phyloP scores from a whole-genome alignment of 2,113 vertebrate genomes.

The Sinosuthora webbiana region DNA sequence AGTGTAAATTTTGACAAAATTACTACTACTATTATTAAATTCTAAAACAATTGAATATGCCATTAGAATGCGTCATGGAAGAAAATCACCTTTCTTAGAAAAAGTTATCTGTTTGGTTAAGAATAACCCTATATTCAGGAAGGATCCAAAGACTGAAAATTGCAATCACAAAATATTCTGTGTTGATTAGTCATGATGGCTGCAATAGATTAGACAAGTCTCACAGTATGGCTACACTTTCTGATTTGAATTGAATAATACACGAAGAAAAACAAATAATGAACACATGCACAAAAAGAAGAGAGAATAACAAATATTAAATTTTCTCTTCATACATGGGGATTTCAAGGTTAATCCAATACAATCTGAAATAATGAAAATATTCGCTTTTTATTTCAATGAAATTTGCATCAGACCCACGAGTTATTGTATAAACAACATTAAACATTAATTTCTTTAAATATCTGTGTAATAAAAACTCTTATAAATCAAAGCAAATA shows the following conservation, averaged over 20 bases:
- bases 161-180: not conserved
- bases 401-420: not conserved
- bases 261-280: not conserved
- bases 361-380: slow-evolving; percentile 20
- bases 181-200: not conserved
- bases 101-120: not conserved
- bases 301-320: not conserved
- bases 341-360: slow-evolving; percentile 11
- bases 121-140: not conserved
- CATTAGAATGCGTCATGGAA: not conserved
- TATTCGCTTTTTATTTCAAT: not conserved
- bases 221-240: not conserved
- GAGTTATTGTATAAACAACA: slow-evolving; percentile 8
- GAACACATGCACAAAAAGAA: rapidly evolving
- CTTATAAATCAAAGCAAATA: not conserved
- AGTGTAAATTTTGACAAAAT: not conserved
- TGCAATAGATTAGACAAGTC: not conserved
- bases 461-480: not conserved
- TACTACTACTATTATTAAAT: not conserved
- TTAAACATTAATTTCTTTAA: slow-evolving; percentile 41
- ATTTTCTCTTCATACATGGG: not conserved
- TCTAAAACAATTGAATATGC: not conserved
- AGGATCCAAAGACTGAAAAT: not conserved
- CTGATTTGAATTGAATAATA: not conserved
- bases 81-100: not conserved